A percentile compares a stretch with the other conserved stretches of the same genome.
phyloP scores from a whole-genome alignment of 2,888 invertebrate species.

The Diaperis boleti region DNA sequence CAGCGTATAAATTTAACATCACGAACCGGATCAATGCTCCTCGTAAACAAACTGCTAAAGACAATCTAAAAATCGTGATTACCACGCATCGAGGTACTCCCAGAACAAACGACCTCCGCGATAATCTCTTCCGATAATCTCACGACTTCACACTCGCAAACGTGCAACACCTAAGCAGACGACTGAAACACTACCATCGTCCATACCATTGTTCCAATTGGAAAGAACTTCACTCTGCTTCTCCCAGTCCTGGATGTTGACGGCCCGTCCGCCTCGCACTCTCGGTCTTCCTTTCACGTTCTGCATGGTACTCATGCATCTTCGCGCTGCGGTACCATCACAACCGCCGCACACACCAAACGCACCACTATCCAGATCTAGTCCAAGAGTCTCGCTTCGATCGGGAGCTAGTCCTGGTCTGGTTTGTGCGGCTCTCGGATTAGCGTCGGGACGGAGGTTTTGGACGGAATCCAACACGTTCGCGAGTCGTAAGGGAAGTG shows the following conservation, averaged over 20 bases:
- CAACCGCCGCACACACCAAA: conserved; percentile 3
- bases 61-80: too few relatives aligned
- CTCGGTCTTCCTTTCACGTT: conserved; percentile 54
- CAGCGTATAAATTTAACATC: too few relatives aligned
- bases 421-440: conserved; percentile 31
- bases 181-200: conserved; percentile 2
- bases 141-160: too few relatives aligned
- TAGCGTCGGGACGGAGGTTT: conserved; percentile 19
- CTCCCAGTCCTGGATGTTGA: conserved; percentile 67
- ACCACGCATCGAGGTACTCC: too few relatives aligned
- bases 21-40: too few relatives aligned
- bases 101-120: too few relatives aligned
- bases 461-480: conserved; percentile 17
- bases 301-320: conserved; percentile 40
- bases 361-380: too few relatives aligned
- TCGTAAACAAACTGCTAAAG: too few relatives aligned
- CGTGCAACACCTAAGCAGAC: conserved; percentile 1
- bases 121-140: too few relatives aligned
- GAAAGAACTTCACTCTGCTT: conserved; percentile 67
- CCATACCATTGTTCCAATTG: conserved; percentile 70
- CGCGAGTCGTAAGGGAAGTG: neutral
- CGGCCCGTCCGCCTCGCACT: conserved; percentile 65
- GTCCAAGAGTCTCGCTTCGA: neutral
- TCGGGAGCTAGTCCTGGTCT: conserved; percentile 9
- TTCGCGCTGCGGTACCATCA: conserved; percentile 6